These are phyloP conservation scores for Pilophorus perplexus DNA, from an alignment of 2,888 invertebrate genomes.

Conservation along the genomic window DNA sequence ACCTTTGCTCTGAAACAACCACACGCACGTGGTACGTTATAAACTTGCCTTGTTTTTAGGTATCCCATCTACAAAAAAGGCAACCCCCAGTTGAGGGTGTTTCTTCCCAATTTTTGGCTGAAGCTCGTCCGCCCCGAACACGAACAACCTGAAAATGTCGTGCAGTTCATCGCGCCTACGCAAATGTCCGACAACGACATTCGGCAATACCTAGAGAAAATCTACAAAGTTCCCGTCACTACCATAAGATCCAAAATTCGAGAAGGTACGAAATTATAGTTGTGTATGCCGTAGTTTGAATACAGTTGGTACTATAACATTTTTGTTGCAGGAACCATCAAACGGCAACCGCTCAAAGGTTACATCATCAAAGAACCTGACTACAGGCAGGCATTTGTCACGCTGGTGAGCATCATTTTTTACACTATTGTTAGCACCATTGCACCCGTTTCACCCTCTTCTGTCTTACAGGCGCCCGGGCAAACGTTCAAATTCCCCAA, in stretches of 20 bases:
- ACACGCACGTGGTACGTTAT: too few relatives aligned
- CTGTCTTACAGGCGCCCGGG: slow-evolving; percentile 61
- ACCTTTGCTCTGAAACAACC: neutral
- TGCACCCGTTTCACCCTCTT: neutral
- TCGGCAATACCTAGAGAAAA: slow-evolving; percentile 90
- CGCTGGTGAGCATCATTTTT: slow-evolving; percentile 62
- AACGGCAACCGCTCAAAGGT: slow-evolving; percentile 59
- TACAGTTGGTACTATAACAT: too few relatives aligned
- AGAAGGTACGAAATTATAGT: slow-evolving; percentile 46
- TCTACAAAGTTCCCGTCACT: slow-evolving; percentile 80
- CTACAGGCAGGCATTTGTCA: slow-evolving; percentile 73
- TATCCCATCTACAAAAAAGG: slow-evolving; percentile 90
- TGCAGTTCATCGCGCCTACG: slow-evolving; percentile 86
- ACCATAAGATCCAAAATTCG: slow-evolving; percentile 72
- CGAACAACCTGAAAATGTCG: slow-evolving; percentile 72
- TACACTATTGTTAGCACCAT: neutral
- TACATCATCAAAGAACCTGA: slow-evolving; percentile 81
- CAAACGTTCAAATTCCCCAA: slow-evolving; percentile 75
- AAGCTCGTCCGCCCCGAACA: slow-evolving; percentile 72
- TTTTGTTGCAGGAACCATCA: slow-evolving; percentile 55
- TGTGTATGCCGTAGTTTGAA: too few relatives aligned
- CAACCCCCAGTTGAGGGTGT: slow-evolving; percentile 89
- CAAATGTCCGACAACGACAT: slow-evolving; percentile 91
- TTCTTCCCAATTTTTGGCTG: slow-evolving; percentile 97
- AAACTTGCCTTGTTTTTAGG: slow-evolving; percentile 62